Percentiles rank a stretch among this genome's conserved stretches.
These are phyloP conservation scores for Chondrosia reniformis DNA, from an alignment of 37 sponge, comb jelly and placozoan species.

Conservation along the genomic window DNA sequence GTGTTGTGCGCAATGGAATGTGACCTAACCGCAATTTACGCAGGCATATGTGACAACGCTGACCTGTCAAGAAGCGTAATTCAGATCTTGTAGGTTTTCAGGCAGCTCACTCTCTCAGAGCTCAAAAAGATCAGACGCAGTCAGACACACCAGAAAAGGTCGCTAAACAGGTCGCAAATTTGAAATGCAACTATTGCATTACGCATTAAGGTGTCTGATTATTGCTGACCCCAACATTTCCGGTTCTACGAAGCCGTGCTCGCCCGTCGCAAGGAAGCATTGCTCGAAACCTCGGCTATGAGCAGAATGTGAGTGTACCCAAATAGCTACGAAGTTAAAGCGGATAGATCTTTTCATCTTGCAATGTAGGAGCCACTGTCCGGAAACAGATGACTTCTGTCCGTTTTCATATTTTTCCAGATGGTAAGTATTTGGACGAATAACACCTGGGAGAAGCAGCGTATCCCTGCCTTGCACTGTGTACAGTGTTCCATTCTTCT, in stretches of 20 bases:
- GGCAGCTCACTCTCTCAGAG: not conserved
- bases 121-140: slow-evolving; percentile 7
- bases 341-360: slow-evolving; percentile 1
- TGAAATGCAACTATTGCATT: not conserved
- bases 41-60: not conserved
- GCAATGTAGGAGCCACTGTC: slow-evolving; percentile 11
- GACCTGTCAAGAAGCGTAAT: not conserved
- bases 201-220: not conserved
- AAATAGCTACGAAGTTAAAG: not conserved
- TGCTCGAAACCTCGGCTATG: slow-evolving; percentile 5
- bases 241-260: slow-evolving; percentile 14
- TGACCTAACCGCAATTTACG: not conserved
- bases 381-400: slow-evolving; percentile 10
- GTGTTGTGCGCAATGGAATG: not conserved
- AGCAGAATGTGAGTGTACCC: slow-evolving; percentile 11
- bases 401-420: slow-evolving; percentile 16
- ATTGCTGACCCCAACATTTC: slow-evolving; percentile 9
- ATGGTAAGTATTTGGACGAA: not conserved
- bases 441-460: not conserved
- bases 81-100: not conserved
- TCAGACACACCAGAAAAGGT: slow-evolving; percentile 6
- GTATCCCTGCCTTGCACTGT: not conserved
- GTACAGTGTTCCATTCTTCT: slow-evolving; percentile 18
- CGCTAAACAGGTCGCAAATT: slow-evolving; percentile 16
- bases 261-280: not conserved